phyloP scores from a whole-genome alignment of 1,140 invertebrate genomes.

The Formica selysi region DNA sequence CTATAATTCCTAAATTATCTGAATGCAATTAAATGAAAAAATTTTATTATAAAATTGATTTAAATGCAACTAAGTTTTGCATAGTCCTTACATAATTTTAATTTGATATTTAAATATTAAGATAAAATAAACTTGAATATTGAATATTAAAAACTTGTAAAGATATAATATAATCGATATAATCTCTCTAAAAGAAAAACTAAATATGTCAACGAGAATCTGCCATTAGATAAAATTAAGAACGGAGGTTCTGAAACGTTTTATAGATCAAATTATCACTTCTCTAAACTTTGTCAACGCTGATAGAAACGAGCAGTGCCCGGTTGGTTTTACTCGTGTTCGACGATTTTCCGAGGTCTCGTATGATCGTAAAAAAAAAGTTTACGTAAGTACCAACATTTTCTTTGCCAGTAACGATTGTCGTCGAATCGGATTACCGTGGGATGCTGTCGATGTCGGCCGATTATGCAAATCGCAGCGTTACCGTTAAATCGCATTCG shows the following conservation, averaged over 20 bases:
- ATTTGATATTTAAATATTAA: conserved; percentile 10
- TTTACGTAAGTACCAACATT: neutral
- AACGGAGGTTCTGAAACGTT: neutral
- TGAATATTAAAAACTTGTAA: neutral
- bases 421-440: conserved; percentile 28
- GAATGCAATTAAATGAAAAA: neutral
- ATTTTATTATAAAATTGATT: neutral
- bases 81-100: neutral
- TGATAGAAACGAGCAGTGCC: neutral
- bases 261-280: conserved; percentile 7
- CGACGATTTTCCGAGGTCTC: neutral
- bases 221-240: conserved; percentile 28
- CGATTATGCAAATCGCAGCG: conserved; percentile 81
- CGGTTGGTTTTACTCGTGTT: neutral
- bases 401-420: conserved; percentile 28
- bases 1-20: neutral
- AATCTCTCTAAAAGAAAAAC: neutral
- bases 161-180: neutral
- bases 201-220: conserved; percentile 24
- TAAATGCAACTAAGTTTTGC: neutral
- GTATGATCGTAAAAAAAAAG: conserved; percentile 7
- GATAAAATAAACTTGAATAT: neutral
- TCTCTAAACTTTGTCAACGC: neutral
- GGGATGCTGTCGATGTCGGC: conserved; percentile 65
- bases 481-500: conserved; percentile 78